Conservation (phyloP, 2,888 invertebrate species). For the Melangyna quadrimaculata region DNA sequence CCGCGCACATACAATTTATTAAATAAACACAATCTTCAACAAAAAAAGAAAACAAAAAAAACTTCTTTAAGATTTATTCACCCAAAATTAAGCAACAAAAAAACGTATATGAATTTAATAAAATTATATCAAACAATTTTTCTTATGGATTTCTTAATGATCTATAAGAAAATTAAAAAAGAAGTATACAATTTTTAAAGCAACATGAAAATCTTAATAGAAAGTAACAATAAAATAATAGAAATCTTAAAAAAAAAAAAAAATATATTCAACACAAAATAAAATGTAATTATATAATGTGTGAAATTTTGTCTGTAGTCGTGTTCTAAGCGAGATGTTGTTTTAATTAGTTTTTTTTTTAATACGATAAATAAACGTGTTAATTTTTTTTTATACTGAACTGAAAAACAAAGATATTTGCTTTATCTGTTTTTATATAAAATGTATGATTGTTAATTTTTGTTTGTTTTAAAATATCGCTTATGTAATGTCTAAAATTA, state of each 20-base stretch:
- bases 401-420: background rate
- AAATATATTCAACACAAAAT: slow-evolving; percentile 27
- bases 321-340: slow-evolving; percentile 48
- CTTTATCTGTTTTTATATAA: background rate
- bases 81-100: slow-evolving; percentile 10
- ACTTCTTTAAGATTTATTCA: slow-evolving; percentile 56
- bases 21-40: slow-evolving; percentile 19
- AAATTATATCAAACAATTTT: slow-evolving; percentile 35
- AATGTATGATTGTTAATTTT: slow-evolving; percentile 25
- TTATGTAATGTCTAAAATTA: background rate
- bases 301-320: slow-evolving; percentile 51
- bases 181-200: slow-evolving; percentile 48
- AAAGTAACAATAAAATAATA: slow-evolving; percentile 24
- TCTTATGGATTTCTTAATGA: slow-evolving; percentile 47
- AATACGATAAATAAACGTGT: background rate
- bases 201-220: slow-evolving; percentile 36
- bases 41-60: slow-evolving; percentile 6
- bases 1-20: slow-evolving; percentile 55
- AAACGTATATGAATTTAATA: slow-evolving; percentile 5
- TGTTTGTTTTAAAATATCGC: background rate
- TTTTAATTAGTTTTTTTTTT: background rate
- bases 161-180: slow-evolving; percentile 23
- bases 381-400: slow-evolving; percentile 1
- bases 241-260: slow-evolving; percentile 3
- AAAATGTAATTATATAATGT: slow-evolving; percentile 39